These are phyloP conservation scores for Periophthalmodon schlosseri DNA, from an alignment of 2,113 vertebrate species.

Conservation along the genomic window DNA sequence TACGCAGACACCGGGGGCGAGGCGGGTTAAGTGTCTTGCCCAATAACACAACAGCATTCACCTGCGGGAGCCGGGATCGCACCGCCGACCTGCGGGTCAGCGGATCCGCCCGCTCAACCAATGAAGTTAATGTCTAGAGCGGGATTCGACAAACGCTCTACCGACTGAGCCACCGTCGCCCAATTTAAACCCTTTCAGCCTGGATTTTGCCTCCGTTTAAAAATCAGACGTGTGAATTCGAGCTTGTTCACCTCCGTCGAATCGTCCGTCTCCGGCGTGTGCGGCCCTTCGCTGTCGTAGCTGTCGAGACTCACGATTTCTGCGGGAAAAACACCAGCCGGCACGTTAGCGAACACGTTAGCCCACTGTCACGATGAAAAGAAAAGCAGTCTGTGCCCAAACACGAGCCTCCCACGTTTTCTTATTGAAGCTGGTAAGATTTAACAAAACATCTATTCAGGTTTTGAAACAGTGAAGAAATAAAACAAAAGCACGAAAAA, in stretches of 20 bases:
- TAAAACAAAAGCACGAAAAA: conserved; percentile 41
- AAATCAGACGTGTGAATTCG: not conserved
- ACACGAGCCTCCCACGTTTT: conserved; percentile 15
- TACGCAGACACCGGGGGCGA: too few relatives aligned
- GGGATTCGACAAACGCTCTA: too few relatives aligned
- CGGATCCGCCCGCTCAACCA: too few relatives aligned
- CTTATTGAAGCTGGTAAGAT: conserved; percentile 17
- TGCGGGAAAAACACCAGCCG: conserved; percentile 47
- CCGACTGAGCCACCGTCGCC: too few relatives aligned
- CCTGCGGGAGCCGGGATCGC: too few relatives aligned
- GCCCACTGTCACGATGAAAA: conserved; percentile 18
- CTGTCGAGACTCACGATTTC: conserved; percentile 88
- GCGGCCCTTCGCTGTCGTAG: conserved; percentile 86
- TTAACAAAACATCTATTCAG: conserved; percentile 35
- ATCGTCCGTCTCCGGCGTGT: conserved; percentile 88
- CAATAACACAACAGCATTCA: too few relatives aligned
- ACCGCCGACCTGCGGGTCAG: too few relatives aligned
- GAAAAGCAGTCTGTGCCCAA: not conserved
- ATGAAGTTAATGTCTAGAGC: too few relatives aligned
- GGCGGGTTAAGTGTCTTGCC: too few relatives aligned
- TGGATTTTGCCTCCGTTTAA: not conserved
- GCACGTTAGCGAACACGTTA: conserved; percentile 17
- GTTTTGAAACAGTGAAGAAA: conserved; percentile 23
- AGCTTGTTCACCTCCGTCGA: conserved; percentile 80
- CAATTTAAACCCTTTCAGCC: conserved; percentile 11